phyloP scores from a whole-genome alignment of 2,113 vertebrate genomes.

The Corapipo altera region DNA sequence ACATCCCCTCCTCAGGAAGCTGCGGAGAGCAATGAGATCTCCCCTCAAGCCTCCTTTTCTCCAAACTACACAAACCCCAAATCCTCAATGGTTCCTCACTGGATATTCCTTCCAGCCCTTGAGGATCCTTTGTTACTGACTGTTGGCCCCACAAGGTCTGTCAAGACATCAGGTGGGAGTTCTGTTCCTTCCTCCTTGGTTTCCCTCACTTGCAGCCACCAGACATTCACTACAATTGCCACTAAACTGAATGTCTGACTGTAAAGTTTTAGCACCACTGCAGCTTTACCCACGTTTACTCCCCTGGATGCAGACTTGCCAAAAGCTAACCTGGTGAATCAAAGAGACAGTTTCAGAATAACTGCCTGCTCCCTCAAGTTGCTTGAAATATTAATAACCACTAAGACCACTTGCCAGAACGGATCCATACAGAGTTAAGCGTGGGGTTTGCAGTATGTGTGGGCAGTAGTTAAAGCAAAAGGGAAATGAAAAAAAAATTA shows the following conservation, averaged over 20 bases:
- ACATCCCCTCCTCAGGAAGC: background rate
- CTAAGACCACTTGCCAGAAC: background rate
- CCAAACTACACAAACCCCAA: background rate
- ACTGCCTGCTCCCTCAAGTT: background rate
- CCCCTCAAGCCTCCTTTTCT: background rate
- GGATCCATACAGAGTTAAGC: background rate
- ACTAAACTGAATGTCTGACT: background rate
- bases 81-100: fast-evolving
- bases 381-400: background rate
- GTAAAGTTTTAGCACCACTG: background rate
- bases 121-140: background rate
- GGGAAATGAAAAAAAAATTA: background rate
- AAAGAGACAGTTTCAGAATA: background rate
- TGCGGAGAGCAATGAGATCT: background rate
- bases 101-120: background rate
- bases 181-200: background rate
- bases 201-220: background rate
- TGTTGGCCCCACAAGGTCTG: fast-evolving
- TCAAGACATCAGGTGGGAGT: background rate
- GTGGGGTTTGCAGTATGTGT: background rate
- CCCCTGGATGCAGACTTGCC: background rate
- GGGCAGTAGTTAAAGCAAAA: background rate
- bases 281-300: background rate
- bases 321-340: background rate
- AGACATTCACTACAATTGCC: background rate